phyloP scores from a whole-genome alignment of 2,888 invertebrate genomes.

The Metopia argyrocephala region DNA sequence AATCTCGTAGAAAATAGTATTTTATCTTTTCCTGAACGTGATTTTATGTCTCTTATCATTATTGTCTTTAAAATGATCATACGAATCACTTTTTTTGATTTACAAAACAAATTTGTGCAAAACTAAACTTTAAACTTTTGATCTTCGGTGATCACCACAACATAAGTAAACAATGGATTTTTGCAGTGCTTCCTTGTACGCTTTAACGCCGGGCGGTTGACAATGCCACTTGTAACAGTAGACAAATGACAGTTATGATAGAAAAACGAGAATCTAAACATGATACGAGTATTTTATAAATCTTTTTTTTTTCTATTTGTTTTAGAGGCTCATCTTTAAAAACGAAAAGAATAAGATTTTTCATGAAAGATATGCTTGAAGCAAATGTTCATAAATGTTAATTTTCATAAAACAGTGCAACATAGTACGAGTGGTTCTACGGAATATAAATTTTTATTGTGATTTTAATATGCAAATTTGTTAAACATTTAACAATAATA shows the following conservation, averaged over 20 bases:
- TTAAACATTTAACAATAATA: constrained; percentile 47
- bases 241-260: not conserved
- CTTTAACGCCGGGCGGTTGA: not conserved
- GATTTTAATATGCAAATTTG: constrained; percentile 58
- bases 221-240: constrained; percentile 12
- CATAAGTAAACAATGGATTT: constrained; percentile 16
- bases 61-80: constrained; percentile 8
- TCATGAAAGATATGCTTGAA: too few relatives aligned
- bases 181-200: constrained; percentile 18
- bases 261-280: constrained; percentile 31
- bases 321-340: not conserved
- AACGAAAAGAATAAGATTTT: not conserved
- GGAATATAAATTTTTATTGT: too few relatives aligned
- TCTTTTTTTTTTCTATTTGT: not conserved
- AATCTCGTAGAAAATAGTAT: constrained; percentile 16
- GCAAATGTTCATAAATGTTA: constrained; percentile 22
- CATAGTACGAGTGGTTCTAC: constrained; percentile 22
- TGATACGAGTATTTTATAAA: too few relatives aligned
- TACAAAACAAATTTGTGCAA: constrained; percentile 54
- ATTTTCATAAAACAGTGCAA: constrained; percentile 61
- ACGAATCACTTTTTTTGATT: constrained; percentile 14
- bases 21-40: constrained; percentile 48
- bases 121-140: constrained; percentile 55
- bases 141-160: not conserved
- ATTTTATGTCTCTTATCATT: constrained; percentile 52